Conservation (phyloP, 2,113 vertebrate species). For the Peromyscus leucopus region DNA sequence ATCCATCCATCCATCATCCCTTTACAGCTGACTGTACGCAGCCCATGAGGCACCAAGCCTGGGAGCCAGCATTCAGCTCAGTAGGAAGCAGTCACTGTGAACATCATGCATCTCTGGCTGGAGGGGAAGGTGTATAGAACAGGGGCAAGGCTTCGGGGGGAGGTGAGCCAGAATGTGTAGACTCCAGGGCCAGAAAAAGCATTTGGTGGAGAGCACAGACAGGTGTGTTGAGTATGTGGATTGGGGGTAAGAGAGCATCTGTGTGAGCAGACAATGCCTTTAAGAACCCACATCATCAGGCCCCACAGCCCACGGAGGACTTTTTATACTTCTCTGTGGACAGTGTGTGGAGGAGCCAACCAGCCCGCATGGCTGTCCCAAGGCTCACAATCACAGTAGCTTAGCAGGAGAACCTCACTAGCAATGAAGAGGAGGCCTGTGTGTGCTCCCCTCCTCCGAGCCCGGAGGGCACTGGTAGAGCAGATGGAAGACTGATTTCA, state of each 20-base stretch:
- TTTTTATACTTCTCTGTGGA: not conserved
- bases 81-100: not conserved
- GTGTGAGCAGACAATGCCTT: not conserved
- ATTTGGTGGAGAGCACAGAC: not conserved
- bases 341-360: not conserved
- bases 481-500: not conserved
- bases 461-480: not conserved
- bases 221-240: not conserved
- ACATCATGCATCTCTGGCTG: not conserved
- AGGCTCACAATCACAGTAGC: not conserved
- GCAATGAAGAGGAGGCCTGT: not conserved
- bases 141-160: slow-evolving; percentile 3
- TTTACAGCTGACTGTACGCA: not conserved
- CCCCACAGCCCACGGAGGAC: not conserved
- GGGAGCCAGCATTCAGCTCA: not conserved
- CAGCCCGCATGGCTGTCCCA: not conserved
- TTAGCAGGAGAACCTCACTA: slow-evolving; percentile 55
- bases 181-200: not conserved
- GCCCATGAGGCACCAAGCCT: not conserved
- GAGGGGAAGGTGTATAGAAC: fast-evolving
- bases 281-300: not conserved
- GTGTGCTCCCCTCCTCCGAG: not conserved
- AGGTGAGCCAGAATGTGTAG: fast-evolving
- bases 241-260: fast-evolving
- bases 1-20: not conserved